These are phyloP conservation scores for Leptopilina myrica DNA, from an alignment of 2,888 invertebrate genomes.

Conservation along the genomic window DNA sequence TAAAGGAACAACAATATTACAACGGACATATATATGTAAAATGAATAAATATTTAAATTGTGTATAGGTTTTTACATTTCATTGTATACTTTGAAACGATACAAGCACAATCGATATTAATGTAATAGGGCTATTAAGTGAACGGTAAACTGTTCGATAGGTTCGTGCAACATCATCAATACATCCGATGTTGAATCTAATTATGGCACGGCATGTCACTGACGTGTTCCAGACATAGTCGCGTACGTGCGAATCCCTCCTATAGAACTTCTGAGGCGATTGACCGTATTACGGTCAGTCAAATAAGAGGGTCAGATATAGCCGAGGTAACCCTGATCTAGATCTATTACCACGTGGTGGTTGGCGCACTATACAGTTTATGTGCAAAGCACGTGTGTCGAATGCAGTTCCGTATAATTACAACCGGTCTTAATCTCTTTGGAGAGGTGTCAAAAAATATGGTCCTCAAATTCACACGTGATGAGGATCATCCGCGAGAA, in stretches of 20 bases:
- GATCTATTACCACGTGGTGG: slow-evolving; percentile 75
- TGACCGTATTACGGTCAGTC: slow-evolving; percentile 73
- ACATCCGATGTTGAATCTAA: slow-evolving; percentile 60
- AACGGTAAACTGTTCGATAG: slow-evolving; percentile 29
- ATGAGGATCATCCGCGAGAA: slow-evolving; percentile 18
- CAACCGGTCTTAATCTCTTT: slow-evolving; percentile 19
- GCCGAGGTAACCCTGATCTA: slow-evolving; percentile 75
- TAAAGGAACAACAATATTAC: too few species aligned
- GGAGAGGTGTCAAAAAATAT: slow-evolving; percentile 10
- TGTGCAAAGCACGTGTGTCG: slow-evolving; percentile 53
- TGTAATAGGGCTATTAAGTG: slow-evolving; percentile 17
- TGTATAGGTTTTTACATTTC: neutral
- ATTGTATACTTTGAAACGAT: neutral
- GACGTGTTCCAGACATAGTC: slow-evolving; percentile 65
- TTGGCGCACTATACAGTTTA: slow-evolving; percentile 54
- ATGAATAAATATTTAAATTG: too few species aligned
- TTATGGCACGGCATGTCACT: slow-evolving; percentile 62
- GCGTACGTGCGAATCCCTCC: slow-evolving; percentile 50
- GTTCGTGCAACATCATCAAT: slow-evolving; percentile 31
- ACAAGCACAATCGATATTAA: neutral
- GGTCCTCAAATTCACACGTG: slow-evolving; percentile 20
- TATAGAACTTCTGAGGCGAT: slow-evolving; percentile 67
- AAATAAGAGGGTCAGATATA: slow-evolving; percentile 76
- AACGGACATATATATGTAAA: too few species aligned
- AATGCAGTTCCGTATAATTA: slow-evolving; percentile 40